Conservation (phyloP, 2,113 vertebrate species). For the Dromas ardeola region DNA sequence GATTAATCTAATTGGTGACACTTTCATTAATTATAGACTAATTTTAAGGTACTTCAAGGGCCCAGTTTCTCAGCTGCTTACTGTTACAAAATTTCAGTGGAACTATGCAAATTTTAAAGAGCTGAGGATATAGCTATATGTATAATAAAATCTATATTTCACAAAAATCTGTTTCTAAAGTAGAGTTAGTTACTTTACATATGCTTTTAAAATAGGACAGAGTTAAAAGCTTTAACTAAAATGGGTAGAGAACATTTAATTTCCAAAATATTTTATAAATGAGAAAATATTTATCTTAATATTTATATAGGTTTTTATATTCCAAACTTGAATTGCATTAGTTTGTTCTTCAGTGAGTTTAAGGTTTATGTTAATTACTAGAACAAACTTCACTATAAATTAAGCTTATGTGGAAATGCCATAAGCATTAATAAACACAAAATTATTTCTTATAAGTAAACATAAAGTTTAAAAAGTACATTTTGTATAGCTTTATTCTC, state of each 20-base stretch:
- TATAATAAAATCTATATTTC: background rate
- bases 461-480: background rate
- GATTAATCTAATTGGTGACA: background rate
- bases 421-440: background rate
- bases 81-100: background rate
- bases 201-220: background rate
- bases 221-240: background rate
- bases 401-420: background rate
- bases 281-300: background rate
- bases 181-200: background rate
- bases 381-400: background rate
- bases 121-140: background rate
- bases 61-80: background rate
- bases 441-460: background rate
- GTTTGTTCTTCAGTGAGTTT: background rate
- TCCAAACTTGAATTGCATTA: background rate
- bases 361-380: background rate
- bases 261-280: background rate
- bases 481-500: background rate
- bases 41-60: background rate
- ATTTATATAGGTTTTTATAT: background rate
- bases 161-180: background rate
- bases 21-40: background rate
- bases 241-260: background rate
- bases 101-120: background rate